Conservation (phyloP, 2,113 vertebrate genomes). For the Thoracochromis brauschi region DNA sequence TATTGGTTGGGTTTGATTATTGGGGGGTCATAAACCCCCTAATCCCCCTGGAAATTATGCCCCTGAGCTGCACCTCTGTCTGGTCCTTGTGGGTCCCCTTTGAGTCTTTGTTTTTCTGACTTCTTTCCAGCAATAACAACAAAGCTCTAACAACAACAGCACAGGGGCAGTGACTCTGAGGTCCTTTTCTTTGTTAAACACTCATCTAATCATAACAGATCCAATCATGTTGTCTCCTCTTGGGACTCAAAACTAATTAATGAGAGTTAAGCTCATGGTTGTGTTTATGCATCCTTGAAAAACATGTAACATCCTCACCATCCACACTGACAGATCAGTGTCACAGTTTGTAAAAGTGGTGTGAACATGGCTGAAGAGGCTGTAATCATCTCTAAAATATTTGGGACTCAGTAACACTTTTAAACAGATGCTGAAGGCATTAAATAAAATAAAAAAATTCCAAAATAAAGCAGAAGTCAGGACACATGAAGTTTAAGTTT, state of each 20-base stretch:
- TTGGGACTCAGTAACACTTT: neutral
- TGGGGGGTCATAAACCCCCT: neutral
- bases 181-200: neutral
- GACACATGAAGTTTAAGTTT: neutral
- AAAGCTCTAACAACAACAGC: neutral
- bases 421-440: neutral
- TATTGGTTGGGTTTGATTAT: neutral
- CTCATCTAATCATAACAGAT: neutral
- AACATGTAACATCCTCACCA: neutral
- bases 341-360: neutral
- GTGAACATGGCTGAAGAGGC: neutral
- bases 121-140: neutral
- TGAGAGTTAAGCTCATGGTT: neutral
- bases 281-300: neutral
- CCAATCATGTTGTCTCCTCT: neutral
- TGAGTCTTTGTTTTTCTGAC: neutral
- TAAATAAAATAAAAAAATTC: rapidly evolving
- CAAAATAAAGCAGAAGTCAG: neutral
- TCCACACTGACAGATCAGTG: neutral
- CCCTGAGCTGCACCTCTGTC: neutral
- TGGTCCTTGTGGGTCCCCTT: neutral
- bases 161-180: neutral
- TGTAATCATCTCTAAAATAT: neutral
- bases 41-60: rapidly evolving
- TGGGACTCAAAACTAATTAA: neutral